Conservation (phyloP, 2,797 vertebrate genomes). For the Morus bassanus region DNA sequence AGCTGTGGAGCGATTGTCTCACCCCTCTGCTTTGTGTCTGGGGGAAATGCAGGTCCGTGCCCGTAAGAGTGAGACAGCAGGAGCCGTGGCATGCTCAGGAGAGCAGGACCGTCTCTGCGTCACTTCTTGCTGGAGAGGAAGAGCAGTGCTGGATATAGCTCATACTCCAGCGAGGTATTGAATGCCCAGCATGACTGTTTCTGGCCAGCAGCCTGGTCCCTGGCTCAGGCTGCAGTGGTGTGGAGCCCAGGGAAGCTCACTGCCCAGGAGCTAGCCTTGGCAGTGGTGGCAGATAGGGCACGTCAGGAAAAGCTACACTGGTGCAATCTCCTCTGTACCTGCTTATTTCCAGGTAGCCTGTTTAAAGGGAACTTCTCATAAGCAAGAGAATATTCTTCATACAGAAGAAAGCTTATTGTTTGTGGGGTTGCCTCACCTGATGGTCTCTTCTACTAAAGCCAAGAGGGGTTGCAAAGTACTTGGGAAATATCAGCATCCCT, state of each 20-base stretch:
- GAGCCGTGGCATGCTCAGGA: constrained; percentile 57
- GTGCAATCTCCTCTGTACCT: background rate
- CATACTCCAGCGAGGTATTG: constrained; percentile 5
- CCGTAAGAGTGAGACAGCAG: background rate
- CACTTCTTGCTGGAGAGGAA: constrained; percentile 23
- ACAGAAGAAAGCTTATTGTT: background rate
- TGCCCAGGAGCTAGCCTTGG: background rate
- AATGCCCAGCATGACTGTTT: background rate
- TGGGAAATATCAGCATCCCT: background rate
- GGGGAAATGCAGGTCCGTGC: background rate
- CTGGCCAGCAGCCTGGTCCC: background rate
- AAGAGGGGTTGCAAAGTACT: background rate
- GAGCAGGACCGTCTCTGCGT: background rate
- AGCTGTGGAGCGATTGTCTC: background rate
- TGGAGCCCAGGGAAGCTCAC: background rate
- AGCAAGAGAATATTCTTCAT: background rate
- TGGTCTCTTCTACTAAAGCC: background rate
- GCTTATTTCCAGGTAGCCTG: background rate
- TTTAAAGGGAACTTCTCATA: background rate
- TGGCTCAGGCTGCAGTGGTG: background rate
- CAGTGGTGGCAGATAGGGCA: background rate
- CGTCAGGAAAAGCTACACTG: accelerated
- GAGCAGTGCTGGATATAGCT: background rate
- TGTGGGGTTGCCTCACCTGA: background rate
- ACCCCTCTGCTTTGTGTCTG: background rate